These are phyloP conservation scores for Seira ritae DNA, from an alignment of 2,888 invertebrate genomes.

Conservation along the genomic window DNA sequence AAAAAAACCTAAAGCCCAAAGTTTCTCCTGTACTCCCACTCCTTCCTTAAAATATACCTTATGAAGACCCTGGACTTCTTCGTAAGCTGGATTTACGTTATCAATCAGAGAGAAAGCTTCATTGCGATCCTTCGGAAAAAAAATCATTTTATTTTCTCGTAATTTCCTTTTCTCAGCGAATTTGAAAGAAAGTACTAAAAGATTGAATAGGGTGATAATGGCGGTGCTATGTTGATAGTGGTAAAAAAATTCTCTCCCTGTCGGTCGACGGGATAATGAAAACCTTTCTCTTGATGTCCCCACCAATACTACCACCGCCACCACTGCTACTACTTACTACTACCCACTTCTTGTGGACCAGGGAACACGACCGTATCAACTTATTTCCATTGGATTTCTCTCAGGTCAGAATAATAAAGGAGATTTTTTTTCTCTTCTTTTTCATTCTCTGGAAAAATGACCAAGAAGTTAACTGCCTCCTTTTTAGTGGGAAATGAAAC, in stretches of 20 bases:
- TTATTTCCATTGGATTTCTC: background rate
- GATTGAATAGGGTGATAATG: slow-evolving; percentile 6
- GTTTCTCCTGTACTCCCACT: background rate
- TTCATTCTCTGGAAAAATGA: slow-evolving; percentile 30
- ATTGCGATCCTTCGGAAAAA: background rate
- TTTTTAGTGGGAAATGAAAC: slow-evolving; percentile 45
- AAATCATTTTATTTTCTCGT: slow-evolving; percentile 28
- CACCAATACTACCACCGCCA: too few relatives aligned
- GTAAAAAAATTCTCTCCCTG: background rate
- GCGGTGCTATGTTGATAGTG: background rate
- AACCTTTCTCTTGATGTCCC: background rate
- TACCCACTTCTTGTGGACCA: too few relatives aligned
- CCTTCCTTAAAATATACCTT: background rate
- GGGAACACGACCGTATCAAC: background rate
- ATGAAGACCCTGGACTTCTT: background rate
- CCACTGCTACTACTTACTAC: background rate
- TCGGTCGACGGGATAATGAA: background rate
- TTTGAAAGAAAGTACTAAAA: slow-evolving; percentile 18
- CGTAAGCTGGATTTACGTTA: slow-evolving; percentile 22
- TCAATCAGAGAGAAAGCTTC: slow-evolving; percentile 18
- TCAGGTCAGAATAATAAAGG: slow-evolving; percentile 11
- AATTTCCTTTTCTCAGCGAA: slow-evolving; percentile 25
- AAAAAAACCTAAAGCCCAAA: background rate
- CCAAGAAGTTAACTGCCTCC: slow-evolving; percentile 24
- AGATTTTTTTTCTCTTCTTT: background rate